phyloP scores from a whole-genome alignment of 2,113 vertebrate species.

The Geothlypis trichas region DNA sequence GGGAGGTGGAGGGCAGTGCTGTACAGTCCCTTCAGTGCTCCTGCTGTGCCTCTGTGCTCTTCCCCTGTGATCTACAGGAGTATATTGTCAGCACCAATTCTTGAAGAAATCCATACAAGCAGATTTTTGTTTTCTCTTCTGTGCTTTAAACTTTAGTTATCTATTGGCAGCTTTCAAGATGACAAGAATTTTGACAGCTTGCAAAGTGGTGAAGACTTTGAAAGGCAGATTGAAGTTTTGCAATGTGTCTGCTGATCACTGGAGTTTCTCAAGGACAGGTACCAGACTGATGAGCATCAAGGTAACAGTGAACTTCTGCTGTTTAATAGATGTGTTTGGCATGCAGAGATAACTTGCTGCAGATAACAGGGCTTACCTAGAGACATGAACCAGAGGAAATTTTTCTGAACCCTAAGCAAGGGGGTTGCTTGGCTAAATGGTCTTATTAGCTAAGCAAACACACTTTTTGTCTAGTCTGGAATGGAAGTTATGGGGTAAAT shows the following conservation, averaged over 20 bases:
- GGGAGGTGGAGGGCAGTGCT: conserved; percentile 13
- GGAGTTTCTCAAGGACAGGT: conserved; percentile 70
- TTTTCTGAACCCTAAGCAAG: background rate
- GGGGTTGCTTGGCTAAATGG: background rate
- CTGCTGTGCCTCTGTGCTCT: background rate
- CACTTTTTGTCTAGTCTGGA: conserved; percentile 5
- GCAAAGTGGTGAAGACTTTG: conserved; percentile 77
- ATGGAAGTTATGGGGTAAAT: conserved; percentile 9
- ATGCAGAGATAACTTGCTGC: background rate
- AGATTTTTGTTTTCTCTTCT: background rate
- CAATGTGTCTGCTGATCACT: conserved; percentile 49
- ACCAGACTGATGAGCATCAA: conserved; percentile 78
- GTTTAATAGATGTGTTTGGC: background rate
- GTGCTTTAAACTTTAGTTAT: conserved; percentile 29
- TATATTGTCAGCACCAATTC: background rate
- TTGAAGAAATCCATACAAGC: background rate
- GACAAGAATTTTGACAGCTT: conserved; percentile 85
- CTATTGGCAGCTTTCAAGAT: conserved; percentile 66
- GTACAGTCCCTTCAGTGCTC: background rate
- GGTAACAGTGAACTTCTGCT: conserved; percentile 75
- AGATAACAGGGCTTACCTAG: background rate
- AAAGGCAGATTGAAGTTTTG: conserved; percentile 71
- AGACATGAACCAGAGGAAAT: background rate
- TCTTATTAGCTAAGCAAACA: conserved; percentile 28
- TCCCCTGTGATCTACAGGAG: background rate